A percentile compares a stretch with the other conserved stretches of the same genome.
Conservation (phyloP, 2,113 vertebrate species). For the Lasiurus borealis region DNA sequence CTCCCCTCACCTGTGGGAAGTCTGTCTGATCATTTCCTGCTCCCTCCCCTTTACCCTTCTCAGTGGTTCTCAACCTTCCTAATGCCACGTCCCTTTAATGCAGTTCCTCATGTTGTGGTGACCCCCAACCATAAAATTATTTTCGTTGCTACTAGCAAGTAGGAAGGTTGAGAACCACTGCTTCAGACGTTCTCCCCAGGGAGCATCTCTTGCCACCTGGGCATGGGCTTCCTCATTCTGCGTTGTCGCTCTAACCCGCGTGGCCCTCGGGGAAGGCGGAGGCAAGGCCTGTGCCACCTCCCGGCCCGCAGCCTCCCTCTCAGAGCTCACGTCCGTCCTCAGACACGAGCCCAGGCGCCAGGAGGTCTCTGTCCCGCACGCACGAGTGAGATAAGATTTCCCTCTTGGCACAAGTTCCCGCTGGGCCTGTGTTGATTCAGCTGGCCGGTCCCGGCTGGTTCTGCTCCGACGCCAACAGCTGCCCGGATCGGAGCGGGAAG, state of each 20-base stretch:
- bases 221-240: neutral
- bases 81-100: no score
- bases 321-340: neutral
- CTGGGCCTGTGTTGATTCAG: neutral
- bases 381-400: neutral
- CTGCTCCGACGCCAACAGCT: neutral
- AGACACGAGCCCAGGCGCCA: no score
- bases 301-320: neutral
- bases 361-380: neutral
- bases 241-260: no score
- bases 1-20: neutral
- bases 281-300: neutral
- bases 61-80: no score
- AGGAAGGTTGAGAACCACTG: no score
- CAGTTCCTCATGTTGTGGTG: no score
- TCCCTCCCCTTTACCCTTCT: neutral
- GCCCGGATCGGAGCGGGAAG: slow-evolving; percentile 51
- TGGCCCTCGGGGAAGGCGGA: neutral
- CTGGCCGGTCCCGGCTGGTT: neutral
- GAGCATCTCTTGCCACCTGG: neutral
- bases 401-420: neutral
- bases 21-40: neutral
- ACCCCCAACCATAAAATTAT: no score
- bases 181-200: neutral
- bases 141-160: no score